Evolutionary conservation across 2,113 vertebrate species (phyloP).

Genomic region (Microcebus tavaratra): DNA sequence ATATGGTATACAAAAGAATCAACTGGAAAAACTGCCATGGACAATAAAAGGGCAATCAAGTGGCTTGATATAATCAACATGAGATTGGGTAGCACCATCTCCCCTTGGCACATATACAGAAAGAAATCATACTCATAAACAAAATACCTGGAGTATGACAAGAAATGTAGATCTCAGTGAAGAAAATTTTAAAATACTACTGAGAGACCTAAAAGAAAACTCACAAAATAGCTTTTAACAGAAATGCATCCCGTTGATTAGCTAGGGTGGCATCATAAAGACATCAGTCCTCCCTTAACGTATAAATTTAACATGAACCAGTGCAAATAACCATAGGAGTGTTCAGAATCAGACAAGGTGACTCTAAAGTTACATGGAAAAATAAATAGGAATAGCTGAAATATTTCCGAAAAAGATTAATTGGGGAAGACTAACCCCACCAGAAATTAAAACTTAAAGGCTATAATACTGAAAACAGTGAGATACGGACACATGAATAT

Average conservation of each 20-base stretch:
- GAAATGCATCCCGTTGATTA: background rate
- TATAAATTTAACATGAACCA: background rate
- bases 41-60: background rate
- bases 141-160: background rate
- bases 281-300: background rate
- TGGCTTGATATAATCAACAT: background rate
- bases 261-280: background rate
- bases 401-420: conserved; percentile 26
- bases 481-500: background rate
- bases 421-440: background rate
- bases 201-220: background rate
- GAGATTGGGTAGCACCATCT: background rate
- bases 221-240: background rate
- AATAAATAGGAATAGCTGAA: background rate
- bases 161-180: background rate
- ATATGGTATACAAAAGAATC: background rate
- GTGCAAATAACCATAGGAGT: background rate
- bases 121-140: background rate
- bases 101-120: background rate
- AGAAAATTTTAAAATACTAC: background rate
- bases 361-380: background rate
- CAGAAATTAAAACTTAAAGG: background rate
- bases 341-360: background rate
- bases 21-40: background rate
- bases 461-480: background rate